A percentile compares a stretch with the other conserved stretches of the same genome.
These are phyloP conservation scores for Stichodactyla mertensii DNA, from an alignment of 64 coral and sea anemone genomes.

Conservation along the genomic window DNA sequence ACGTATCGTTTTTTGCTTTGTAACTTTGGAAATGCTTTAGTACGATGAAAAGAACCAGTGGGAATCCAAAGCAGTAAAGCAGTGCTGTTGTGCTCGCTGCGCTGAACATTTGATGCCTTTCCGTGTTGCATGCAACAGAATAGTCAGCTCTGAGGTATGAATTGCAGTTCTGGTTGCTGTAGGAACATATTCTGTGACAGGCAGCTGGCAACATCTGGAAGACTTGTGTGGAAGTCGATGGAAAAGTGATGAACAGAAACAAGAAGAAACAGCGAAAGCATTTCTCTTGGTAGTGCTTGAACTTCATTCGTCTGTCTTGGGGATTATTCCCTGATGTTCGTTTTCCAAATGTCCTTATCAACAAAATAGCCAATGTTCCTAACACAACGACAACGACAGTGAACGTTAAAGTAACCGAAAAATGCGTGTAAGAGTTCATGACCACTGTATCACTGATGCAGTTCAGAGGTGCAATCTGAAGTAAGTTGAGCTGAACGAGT, in stretches of 20 bases:
- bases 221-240: neutral
- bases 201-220: slow-evolving; percentile 21
- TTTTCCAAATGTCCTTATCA: no score
- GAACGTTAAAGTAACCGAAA: slow-evolving; percentile 20
- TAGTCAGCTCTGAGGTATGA: slow-evolving; percentile 32
- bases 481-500: slow-evolving; percentile 49
- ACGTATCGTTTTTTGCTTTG: neutral
- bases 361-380: neutral
- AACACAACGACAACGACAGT: slow-evolving; percentile 14
- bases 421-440: slow-evolving; percentile 18
- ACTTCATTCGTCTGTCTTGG: no score
- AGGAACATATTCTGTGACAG: slow-evolving; percentile 41
- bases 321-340: no score
- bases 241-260: slow-evolving; percentile 1
- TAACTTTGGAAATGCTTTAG: slow-evolving; percentile 3
- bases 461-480: slow-evolving; percentile 32
- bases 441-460: slow-evolving; percentile 27
- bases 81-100: neutral
- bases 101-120: slow-evolving; percentile 24
- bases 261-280: neutral
- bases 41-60: slow-evolving; percentile 8
- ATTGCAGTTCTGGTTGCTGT: neutral
- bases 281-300: no score
- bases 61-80: neutral
- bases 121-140: slow-evolving; percentile 26